These are phyloP conservation scores for Amiota minor DNA, from an alignment of 2,888 invertebrate species.

Conservation along the genomic window DNA sequence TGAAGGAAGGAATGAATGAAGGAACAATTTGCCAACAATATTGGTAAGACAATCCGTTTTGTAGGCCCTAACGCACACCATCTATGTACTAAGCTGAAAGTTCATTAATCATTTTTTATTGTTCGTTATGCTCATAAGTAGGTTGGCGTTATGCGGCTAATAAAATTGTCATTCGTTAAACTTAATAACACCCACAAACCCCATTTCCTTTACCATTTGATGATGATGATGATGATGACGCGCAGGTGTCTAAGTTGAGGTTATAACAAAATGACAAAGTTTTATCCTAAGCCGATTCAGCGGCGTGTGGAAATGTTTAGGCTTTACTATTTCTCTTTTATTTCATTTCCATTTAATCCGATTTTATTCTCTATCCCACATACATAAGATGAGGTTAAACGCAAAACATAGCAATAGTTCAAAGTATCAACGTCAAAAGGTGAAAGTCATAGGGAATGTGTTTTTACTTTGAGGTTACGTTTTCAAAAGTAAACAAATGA, in stretches of 20 bases:
- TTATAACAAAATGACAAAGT: conserved; percentile 66
- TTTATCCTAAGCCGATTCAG: conserved; percentile 40
- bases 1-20: too few relatives aligned
- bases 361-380: neutral
- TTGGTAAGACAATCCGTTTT: too few relatives aligned
- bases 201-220: conserved; percentile 27
- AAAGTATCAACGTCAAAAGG: conserved; percentile 2
- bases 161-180: conserved; percentile 60
- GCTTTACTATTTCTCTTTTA: conserved; percentile 64
- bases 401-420: conserved; percentile 8
- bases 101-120: conserved; percentile 69
- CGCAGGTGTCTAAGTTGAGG: neutral
- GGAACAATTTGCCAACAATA: too few relatives aligned
- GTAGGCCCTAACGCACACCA: too few relatives aligned
- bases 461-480: conserved; percentile 14
- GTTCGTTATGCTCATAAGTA: conserved; percentile 57
- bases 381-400: too few relatives aligned
- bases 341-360: conserved; percentile 18
- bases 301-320: conserved; percentile 49
- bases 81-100: conserved; percentile 37
- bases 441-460: neutral
- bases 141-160: conserved; percentile 64
- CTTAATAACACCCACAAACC: neutral
- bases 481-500: conserved; percentile 31
- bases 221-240: conserved; percentile 44